These are phyloP conservation scores for Anguilla rostrata DNA, from an alignment of 2,113 vertebrate species.

Conservation along the genomic window DNA sequence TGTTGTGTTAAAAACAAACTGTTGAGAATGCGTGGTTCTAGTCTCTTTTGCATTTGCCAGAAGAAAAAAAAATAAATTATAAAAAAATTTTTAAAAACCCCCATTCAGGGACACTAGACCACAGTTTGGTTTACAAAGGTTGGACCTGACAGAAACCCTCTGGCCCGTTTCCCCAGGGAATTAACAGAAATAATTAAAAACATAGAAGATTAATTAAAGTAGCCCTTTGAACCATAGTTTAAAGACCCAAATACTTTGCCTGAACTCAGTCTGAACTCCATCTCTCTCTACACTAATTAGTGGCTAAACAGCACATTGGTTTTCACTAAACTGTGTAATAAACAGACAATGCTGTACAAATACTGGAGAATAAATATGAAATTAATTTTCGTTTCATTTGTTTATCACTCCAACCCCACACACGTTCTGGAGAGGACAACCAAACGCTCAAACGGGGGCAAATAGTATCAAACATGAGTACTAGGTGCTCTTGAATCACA, in stretches of 20 bases:
- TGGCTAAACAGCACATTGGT: too few relatives aligned
- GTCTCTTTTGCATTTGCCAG: conserved; percentile 25
- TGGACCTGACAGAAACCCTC: background rate
- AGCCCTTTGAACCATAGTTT: background rate
- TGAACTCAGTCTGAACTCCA: background rate
- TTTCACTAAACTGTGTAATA: background rate
- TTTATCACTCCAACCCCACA: background rate
- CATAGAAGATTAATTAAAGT: background rate
- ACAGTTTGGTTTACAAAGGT: background rate
- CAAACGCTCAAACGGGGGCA: too few relatives aligned
- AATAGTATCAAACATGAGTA: too few relatives aligned
- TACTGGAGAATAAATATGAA: background rate
- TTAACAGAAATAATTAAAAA: background rate
- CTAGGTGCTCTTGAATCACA: too few relatives aligned
- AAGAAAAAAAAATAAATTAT: background rate
- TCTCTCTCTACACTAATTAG: background rate
- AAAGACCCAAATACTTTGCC: background rate
- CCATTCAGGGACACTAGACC: background rate
- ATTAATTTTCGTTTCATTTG: background rate
- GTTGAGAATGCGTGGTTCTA: conserved; percentile 31
- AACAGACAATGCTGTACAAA: background rate
- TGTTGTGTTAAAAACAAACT: conserved; percentile 50
- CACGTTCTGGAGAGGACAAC: too few relatives aligned
- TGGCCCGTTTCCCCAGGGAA: background rate
- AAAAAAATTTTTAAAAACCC: background rate